Conservation (phyloP, 2,797 vertebrate species). For the Xenops minutus region DNA sequence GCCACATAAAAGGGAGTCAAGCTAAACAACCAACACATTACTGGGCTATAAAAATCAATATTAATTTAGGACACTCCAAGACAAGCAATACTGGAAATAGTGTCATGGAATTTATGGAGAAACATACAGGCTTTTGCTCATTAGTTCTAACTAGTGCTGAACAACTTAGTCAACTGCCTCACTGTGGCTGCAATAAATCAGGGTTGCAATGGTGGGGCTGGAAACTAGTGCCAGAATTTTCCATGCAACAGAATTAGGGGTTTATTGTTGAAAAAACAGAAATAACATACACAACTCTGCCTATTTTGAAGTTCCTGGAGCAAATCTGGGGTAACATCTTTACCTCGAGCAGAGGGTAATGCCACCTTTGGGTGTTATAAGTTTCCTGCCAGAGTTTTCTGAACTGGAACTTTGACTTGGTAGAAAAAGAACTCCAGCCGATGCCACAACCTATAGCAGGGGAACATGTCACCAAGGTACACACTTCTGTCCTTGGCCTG, state of each 20-base stretch:
- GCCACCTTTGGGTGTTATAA: fast-evolving
- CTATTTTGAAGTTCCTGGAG: background rate
- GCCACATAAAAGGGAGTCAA: background rate
- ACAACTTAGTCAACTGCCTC: background rate
- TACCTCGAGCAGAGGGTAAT: fast-evolving
- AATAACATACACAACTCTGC: fast-evolving
- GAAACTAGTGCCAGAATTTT: background rate
- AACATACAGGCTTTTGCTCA: background rate
- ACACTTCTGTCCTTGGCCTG: fast-evolving
- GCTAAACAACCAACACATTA: background rate
- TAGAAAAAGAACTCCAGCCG: background rate
- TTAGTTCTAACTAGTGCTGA: background rate
- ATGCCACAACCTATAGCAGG: background rate
- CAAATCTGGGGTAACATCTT: background rate
- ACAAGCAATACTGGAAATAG: background rate
- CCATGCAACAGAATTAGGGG: fast-evolving
- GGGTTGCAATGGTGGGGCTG: fast-evolving
- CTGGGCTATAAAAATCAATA: background rate
- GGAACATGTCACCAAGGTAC: background rate
- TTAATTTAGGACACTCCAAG: background rate
- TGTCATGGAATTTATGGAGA: background rate
- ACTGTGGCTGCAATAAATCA: fast-evolving
- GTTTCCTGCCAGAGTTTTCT: background rate
- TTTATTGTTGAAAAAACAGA: background rate
- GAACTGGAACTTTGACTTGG: background rate